A percentile compares a stretch with the other conserved stretches of the same genome.
Evolutionary conservation across 2,888 invertebrate genomes (phyloP).

Genomic region (Nephrocerus scutellatus): DNA sequence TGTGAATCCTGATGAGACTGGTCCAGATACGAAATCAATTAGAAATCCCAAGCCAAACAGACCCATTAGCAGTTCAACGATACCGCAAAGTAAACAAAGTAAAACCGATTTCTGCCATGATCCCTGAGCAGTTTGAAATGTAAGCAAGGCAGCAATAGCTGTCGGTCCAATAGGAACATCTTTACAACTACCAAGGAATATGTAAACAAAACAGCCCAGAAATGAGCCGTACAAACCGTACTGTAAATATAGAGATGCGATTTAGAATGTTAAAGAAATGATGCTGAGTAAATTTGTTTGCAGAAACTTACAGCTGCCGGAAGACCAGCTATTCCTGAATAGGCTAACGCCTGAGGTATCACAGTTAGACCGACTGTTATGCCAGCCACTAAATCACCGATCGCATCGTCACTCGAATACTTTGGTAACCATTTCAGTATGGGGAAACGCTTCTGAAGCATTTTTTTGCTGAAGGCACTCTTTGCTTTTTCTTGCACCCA

Average conservation of each 20-base stretch:
- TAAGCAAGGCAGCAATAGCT: slow-evolving; percentile 82
- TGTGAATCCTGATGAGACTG: slow-evolving; percentile 83
- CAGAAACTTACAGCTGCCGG: slow-evolving; percentile 55
- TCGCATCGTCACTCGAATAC: slow-evolving; percentile 63
- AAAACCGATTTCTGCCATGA: slow-evolving; percentile 57
- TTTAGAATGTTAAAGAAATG: neutral
- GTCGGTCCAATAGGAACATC: slow-evolving; percentile 91
- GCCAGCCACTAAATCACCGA: slow-evolving; percentile 85
- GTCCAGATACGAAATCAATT: slow-evolving; percentile 83
- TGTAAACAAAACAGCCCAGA: slow-evolving; percentile 83
- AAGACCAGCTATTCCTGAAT: slow-evolving; percentile 71
- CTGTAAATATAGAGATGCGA: slow-evolving; percentile 48
- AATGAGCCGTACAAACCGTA: slow-evolving; percentile 93
- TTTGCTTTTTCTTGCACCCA: slow-evolving; percentile 49
- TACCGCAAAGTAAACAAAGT: slow-evolving; percentile 65
- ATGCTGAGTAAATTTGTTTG: neutral
- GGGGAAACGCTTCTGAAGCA: slow-evolving; percentile 66
- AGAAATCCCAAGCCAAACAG: slow-evolving; percentile 77
- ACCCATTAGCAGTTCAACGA: slow-evolving; percentile 74
- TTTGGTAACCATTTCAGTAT: slow-evolving; percentile 69
- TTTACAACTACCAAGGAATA: slow-evolving; percentile 83
- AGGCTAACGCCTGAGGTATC: slow-evolving; percentile 83
- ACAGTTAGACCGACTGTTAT: slow-evolving; percentile 89
- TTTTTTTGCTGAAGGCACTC: slow-evolving; percentile 59
- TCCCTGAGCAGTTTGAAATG: slow-evolving; percentile 67